phyloP scores from a whole-genome alignment of 2,888 invertebrate species.

The Phengaris alcon region DNA sequence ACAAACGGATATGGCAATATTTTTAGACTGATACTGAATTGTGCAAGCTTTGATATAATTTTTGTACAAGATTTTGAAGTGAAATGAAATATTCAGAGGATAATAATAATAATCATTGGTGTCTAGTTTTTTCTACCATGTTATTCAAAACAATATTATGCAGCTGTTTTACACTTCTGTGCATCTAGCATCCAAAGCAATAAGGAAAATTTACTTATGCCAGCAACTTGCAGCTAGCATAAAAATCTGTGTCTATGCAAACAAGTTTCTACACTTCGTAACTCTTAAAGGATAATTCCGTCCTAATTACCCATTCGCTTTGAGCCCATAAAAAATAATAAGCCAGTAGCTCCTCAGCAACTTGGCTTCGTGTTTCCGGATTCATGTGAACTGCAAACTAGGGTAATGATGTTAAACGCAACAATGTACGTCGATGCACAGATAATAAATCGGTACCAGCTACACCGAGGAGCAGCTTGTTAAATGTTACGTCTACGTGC shows the following conservation, averaged over 20 bases:
- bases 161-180: neutral
- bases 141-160: neutral
- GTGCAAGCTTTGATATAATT: neutral
- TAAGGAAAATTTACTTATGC: neutral
- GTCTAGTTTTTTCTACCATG: no score
- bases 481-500: neutral
- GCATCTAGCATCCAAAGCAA: neutral
- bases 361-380: constrained; percentile 4
- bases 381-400: constrained; percentile 37
- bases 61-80: neutral
- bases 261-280: neutral
- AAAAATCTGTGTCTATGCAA: neutral
- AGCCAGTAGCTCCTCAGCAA: neutral
- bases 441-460: constrained; percentile 53
- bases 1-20: constrained; percentile 11
- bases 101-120: no score
- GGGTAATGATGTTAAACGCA: constrained; percentile 49
- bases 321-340: constrained; percentile 7
- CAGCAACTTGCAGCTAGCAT: neutral
- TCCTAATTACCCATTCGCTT: constrained; percentile 9
- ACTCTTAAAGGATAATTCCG: neutral
- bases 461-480: constrained; percentile 36
- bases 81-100: neutral
- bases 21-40: neutral
- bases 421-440: constrained; percentile 48